A percentile compares a stretch with the other conserved stretches of the same genome.
phyloP scores from a whole-genome alignment of 2,797 vertebrate genomes.

The Pterois miles region DNA sequence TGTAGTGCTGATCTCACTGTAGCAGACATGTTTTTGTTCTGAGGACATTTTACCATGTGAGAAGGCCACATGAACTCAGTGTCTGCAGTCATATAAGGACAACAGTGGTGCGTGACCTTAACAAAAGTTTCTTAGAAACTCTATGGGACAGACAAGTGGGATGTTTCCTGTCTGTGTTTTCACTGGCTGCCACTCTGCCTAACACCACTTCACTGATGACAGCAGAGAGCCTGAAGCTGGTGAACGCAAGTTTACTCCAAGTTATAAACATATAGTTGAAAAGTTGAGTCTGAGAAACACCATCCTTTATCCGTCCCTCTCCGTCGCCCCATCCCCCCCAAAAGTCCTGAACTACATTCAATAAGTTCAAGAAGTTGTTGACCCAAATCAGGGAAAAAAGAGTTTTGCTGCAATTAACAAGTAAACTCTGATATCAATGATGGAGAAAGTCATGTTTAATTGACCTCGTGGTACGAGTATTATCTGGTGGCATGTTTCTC shows the following conservation, averaged over 20 bases:
- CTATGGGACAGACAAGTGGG: neutral
- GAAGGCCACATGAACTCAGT: neutral
- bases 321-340: no score
- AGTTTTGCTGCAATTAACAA: neutral
- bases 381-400: neutral
- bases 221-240: neutral
- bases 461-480: slow-evolving; percentile 15
- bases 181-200: slow-evolving; percentile 13
- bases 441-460: slow-evolving; percentile 12
- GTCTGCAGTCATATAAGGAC: neutral
- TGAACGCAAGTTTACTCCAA: neutral
- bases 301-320: neutral
- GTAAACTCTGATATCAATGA: neutral
- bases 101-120: neutral
- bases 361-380: neutral
- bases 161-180: slow-evolving; percentile 18
- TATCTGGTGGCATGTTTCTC: neutral
- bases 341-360: neutral
- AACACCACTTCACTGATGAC: neutral
- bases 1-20: neutral
- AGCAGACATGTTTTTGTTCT: neutral
- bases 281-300: neutral
- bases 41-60: no score
- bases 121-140: slow-evolving; percentile 11
- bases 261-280: neutral